Evolutionary conservation across 2,888 invertebrate genomes (phyloP).

Genomic region (Caenorhabditis imperialis): DNA sequence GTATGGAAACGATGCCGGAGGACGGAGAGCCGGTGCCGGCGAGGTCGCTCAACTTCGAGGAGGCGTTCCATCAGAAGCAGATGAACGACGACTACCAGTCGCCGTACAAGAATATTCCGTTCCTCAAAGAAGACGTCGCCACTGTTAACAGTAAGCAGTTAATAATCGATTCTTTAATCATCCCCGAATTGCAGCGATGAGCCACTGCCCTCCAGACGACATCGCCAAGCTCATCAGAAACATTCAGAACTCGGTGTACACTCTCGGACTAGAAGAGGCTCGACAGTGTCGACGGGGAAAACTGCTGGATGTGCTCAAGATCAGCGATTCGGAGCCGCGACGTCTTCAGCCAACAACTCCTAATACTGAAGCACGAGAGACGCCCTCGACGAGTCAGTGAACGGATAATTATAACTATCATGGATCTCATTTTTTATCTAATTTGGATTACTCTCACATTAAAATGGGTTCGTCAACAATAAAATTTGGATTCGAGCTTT

Average conservation of each 20-base stretch:
- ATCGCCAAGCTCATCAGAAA: conserved; percentile 50
- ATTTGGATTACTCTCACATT: too few species aligned
- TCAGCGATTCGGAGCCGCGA: neutral
- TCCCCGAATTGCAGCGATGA: conserved; percentile 53
- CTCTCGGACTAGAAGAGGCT: conserved; percentile 51
- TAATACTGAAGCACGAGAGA: neutral
- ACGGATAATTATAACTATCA: neutral
- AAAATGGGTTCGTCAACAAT: too few species aligned
- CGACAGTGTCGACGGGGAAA: conserved; percentile 53
- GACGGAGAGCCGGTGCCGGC: conserved; percentile 35
- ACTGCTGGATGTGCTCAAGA: conserved; percentile 34
- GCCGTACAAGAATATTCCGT: conserved; percentile 36
- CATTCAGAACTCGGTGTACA: conserved; percentile 53
- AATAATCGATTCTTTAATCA: too few species aligned
- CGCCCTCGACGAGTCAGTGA: neutral
- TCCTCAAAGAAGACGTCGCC: conserved; percentile 41
- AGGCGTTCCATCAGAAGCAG: conserved; percentile 24
- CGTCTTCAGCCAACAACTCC: neutral
- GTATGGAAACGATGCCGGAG: conserved; percentile 38
- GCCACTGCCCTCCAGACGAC: conserved; percentile 48
- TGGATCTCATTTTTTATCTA: conserved; percentile 7
- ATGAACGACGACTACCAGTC: conserved; percentile 34
- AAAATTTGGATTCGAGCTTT: too few species aligned
- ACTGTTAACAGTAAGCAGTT: conserved; percentile 49
- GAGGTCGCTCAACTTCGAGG: conserved; percentile 47